phyloP scores from a whole-genome alignment of 2,797 vertebrate species.

The Salarias fasciatus region DNA sequence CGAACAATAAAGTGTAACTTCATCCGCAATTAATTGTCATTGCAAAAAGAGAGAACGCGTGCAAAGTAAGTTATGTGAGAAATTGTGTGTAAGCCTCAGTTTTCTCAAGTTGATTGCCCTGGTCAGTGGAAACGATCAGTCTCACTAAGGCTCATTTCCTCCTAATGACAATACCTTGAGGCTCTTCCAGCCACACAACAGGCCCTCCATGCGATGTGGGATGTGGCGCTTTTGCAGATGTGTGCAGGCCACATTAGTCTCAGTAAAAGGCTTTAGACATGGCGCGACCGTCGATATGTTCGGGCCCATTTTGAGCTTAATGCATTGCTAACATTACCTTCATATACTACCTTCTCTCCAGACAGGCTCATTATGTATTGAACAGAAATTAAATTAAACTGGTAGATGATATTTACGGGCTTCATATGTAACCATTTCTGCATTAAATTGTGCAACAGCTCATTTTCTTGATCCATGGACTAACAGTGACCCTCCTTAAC shows the following conservation, averaged over 20 bases:
- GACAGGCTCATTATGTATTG: not conserved
- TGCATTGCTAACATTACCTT: conserved; percentile 54
- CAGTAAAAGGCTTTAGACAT: conserved; percentile 69
- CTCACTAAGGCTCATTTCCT: conserved; percentile 64
- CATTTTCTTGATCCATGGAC: no score
- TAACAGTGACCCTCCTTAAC: no score
- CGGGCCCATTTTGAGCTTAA: conserved; percentile 66
- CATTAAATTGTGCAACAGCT: no score
- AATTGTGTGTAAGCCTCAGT: conserved; percentile 24
- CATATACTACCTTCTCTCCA: conserved; percentile 9
- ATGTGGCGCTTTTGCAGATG: conserved; percentile 65
- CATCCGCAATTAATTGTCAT: not conserved
- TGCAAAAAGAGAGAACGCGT: conserved; percentile 4
- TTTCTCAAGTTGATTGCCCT: conserved; percentile 43
- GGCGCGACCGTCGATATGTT: conserved; percentile 50
- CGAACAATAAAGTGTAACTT: not conserved
- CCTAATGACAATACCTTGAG: conserved; percentile 68
- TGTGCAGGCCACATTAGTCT: conserved; percentile 74
- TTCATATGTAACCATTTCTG: no score
- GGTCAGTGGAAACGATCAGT: conserved; percentile 57
- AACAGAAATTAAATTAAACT: not conserved
- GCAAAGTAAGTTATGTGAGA: conserved; percentile 17
- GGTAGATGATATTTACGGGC: not conserved
- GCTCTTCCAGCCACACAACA: conserved; percentile 48
- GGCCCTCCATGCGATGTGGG: conserved; percentile 47